Base-by-base conservation (phyloP, 2,888 invertebrate species). In the Aquatica leii region DNA sequence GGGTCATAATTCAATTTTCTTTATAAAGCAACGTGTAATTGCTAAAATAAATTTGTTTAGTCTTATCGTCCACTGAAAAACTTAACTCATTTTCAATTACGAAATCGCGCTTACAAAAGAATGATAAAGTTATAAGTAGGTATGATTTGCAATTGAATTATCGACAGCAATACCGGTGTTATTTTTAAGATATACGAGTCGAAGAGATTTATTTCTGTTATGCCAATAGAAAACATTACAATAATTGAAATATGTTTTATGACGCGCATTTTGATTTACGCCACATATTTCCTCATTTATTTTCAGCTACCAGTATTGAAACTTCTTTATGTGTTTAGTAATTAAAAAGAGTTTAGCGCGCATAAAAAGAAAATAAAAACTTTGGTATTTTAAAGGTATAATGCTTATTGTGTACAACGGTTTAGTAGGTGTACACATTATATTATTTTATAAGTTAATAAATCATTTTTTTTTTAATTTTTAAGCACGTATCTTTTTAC, bases 231-330 rank as follows among this genome's bases (percentile, higher is more conserved):
- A 24, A 53, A 37, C 55, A 59, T 34, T 43, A 51, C 43, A 59
- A 50, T 64, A 64, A 64, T 64, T 59, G 59, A 46, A 64, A 64
- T 59, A 59, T 59, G 55, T 64, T 64, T 59, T 64, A 64, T 59
- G 59, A 14, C 35, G 21, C 51, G 18, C 15, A 40, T 24, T 49
- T 31, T 63, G 63, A 63, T 63, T 63, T 58, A 62, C 37, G 57
- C 50, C 52, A 40, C 53, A 50, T 43, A 41, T 46, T 46, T 46
- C 46, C 18, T 18, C 46, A 18, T 46, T 46, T 46, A 46, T 18
- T 46, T 46, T 46, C 18, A 46, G 46, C 46, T 46, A 46, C 46
- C 18, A 11, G 18, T 18, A 46, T 46, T 46, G 20, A 11, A 46
- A 46, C 5, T 46, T 18, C 46, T 46, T 46, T 46, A 46, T 46